Evolutionary conservation across 2,888 invertebrate species (phyloP), one percentile per base, ranked within the genome.

Genomic region (Athalia circularis): DNA sequence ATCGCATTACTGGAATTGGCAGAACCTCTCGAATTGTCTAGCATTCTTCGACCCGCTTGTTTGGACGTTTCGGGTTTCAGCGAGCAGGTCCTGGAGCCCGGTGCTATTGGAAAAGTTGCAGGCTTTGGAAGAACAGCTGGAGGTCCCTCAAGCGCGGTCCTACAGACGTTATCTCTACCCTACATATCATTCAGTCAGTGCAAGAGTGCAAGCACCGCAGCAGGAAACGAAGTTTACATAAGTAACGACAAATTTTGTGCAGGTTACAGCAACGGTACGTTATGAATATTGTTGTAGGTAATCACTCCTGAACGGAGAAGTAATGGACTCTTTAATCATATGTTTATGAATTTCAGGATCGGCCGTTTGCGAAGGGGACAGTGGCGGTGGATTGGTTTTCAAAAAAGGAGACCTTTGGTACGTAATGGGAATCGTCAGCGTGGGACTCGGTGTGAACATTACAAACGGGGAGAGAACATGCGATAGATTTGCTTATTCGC

Each of bases 341-440:
- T 5, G 3, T 13, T 65, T 8, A 5, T 29, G 0, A 48, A 75
- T 85, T 85, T 64, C 80, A 91, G 91, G 90, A 77, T 88, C 89
- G n/a, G 85, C 91, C 2, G 91, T 91, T 8, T 92, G 92, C 77
- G 87, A 89, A 61, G 92, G 92, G 3, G 91, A 91, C 80, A 91
- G 91, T 81, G 92, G 92, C 0, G 91, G 92, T 8, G 91, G 91
- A 57, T 84, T 91, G n/a, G 89, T 90, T 0, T 90, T 91, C 72
- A 80, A 84, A 59, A 84, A 80, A 43, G 82, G 85, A 45, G 84
- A 83, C 3, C 81, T 89, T 5, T 91, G 90, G 88, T 91, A 89
- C 80, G 83, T 92, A 5, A 86, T 90, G 57, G 92, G 92, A 0
- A 86, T 92, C 77, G 91, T 92, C 5, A 91, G 91, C 80, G 85